phyloP scores from a whole-genome alignment of 2,888 invertebrate genomes.

The Apomyelois bistriatella region DNA sequence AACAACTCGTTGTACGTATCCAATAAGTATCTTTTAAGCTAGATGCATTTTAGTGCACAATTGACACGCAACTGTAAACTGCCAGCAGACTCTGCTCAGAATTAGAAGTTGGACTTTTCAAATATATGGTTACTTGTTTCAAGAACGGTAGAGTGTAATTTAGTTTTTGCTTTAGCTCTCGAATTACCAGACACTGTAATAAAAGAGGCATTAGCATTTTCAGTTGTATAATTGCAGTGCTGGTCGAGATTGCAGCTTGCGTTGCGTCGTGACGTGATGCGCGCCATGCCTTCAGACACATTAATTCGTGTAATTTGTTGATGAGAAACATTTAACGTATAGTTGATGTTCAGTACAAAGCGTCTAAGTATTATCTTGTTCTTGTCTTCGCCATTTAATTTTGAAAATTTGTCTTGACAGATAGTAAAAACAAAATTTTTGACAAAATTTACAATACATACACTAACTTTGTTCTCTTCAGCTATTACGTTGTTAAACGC shows the following conservation, averaged over 20 bases:
- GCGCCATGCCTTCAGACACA: constrained; percentile 50
- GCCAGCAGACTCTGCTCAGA: not conserved
- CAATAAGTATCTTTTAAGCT: no score
- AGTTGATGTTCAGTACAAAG: not conserved
- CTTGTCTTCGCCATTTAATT: not conserved
- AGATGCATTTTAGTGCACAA: no score
- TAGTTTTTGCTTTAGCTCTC: not conserved
- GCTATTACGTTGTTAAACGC: no score
- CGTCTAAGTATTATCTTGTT: not conserved
- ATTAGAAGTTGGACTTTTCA: not conserved
- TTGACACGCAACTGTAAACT: no score
- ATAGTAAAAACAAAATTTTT: no score
- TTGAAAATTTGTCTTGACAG: not conserved
- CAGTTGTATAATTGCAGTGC: constrained; percentile 50
- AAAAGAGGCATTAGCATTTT: constrained; percentile 27
- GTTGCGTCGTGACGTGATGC: constrained; percentile 39
- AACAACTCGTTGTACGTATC: no score
- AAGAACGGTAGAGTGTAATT: not conserved
- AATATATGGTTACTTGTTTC: not conserved
- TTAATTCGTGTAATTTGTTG: constrained; percentile 56
- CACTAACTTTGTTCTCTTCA: no score
- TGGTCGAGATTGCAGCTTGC: constrained; percentile 48
- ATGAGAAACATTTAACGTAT: constrained; percentile 23
- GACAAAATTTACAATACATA: no score
- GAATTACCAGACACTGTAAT: constrained; percentile 4